phyloP scores from a whole-genome alignment of 2,113 vertebrate genomes.

The Callipepla californica region DNA sequence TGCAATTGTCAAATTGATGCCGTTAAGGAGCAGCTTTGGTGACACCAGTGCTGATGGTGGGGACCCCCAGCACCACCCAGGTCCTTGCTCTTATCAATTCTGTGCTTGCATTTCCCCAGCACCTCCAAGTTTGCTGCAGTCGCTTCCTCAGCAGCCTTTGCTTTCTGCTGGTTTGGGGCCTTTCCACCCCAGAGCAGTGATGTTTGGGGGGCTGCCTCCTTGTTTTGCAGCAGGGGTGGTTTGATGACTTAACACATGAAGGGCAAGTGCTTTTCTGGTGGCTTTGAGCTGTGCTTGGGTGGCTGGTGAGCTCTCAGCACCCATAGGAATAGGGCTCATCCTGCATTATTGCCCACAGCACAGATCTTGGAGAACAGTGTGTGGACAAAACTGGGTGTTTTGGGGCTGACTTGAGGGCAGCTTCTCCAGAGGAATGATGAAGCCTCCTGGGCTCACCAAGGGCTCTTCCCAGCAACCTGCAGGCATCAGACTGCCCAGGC shows the following conservation, averaged over 20 bases:
- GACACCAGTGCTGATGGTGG: neutral
- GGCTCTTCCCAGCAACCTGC: neutral
- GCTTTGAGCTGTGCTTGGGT: accelerated
- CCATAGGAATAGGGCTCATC: neutral
- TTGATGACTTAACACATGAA: neutral
- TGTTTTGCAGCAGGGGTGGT: neutral
- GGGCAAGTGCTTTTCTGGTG: neutral
- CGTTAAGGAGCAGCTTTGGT: neutral
- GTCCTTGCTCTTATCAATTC: neutral
- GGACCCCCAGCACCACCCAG: neutral
- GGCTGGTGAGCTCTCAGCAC: too few relatives aligned
- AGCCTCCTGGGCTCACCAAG: neutral
- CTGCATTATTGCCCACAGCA: neutral
- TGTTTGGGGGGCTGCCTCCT: accelerated
- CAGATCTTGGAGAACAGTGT: accelerated
- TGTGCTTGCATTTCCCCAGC: neutral
- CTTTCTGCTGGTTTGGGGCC: neutral
- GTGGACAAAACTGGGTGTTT: neutral
- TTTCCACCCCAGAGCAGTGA: neutral
- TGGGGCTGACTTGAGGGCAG: neutral
- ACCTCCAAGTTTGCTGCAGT: neutral
- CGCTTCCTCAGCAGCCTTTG: neutral
- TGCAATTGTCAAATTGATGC: slow-evolving; percentile 25
- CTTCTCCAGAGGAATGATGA: neutral
- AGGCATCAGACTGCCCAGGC: too few relatives aligned